Evolutionary conservation across 2,797 vertebrate species (phyloP).

Genomic region (Acrocephalus scirpaceus): DNA sequence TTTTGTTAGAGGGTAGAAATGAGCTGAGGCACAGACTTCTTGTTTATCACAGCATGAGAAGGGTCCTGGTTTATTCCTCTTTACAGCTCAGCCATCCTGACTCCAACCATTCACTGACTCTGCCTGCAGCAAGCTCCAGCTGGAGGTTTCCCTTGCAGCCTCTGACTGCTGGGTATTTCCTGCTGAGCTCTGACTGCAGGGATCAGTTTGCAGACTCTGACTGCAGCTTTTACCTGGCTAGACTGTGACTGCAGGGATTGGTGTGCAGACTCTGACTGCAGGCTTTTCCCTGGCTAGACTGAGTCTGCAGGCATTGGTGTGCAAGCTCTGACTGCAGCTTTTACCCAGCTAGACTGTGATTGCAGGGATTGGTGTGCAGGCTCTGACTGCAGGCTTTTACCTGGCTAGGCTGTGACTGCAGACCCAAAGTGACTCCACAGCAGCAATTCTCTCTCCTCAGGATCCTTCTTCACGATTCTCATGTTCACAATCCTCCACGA

Average conservation of each 20-base stretch:
- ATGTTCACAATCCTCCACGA: too few species aligned
- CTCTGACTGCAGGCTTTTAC: too few species aligned
- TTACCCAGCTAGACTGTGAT: too few species aligned
- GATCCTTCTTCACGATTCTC: neutral
- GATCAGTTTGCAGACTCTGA: too few species aligned
- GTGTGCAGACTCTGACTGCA: too few species aligned
- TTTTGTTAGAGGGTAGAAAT: neutral
- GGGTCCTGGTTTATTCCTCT: neutral
- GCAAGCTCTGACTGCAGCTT: too few species aligned
- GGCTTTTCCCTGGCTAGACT: too few species aligned
- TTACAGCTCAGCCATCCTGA: neutral
- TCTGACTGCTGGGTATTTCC: neutral
- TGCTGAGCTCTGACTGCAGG: neutral
- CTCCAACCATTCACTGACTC: neutral
- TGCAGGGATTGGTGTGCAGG: too few species aligned
- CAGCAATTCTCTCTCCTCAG: neutral
- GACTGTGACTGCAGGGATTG: too few species aligned
- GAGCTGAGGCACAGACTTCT: neutral
- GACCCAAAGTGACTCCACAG: neutral
- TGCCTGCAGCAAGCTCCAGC: neutral
- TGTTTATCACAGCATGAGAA: neutral
- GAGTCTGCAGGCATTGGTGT: too few species aligned
- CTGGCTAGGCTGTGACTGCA: too few species aligned
- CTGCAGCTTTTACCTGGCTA: too few species aligned
- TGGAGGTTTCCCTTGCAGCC: neutral